Base-by-base conservation (phyloP, 2,797 vertebrate species). In the Amphiprion clarkii region DNA sequence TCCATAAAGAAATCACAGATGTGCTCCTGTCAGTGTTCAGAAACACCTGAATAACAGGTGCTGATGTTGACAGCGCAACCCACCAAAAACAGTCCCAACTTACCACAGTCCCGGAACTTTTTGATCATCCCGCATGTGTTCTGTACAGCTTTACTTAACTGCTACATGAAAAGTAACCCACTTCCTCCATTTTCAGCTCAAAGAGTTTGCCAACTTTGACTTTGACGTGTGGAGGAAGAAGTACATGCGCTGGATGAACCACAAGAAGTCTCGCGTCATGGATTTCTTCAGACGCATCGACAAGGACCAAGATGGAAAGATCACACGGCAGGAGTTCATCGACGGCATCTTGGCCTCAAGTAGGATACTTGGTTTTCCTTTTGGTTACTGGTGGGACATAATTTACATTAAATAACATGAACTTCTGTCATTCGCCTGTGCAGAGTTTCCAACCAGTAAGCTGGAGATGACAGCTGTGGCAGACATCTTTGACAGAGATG, bases 191-290 rank as follows among this genome's bases (percentile, higher is more conserved):
- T 71, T 58, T 49, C 85, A 99, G 98, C 93, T 99, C 82, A 97
- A 95, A 83, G 98, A 99, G 88, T 99, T 99, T 81, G 98, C 98
- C 91, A 99, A 99, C 95, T 99, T 99, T 58, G 98, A 99, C 94
- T 99, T 99, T 80, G 98, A 99, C 74, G 94, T 99, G 82, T 99
- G 98, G 98, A 94, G 98, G 88, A 99, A 99, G 90, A 98, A 97
- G 84, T 99, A 99, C 89, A 99, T 99, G 98, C 94, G 98, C 42
- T 99, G 98, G 98, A 99, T 99, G 98, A 99, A 99, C 93, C 98
- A 99, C 74, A 99, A 99, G 90, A 99, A 99, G 87, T 99, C 98
- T 2, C 95, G 98, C 0, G 98, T 99, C 81, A 99, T 99, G 98
- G 98, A 99, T 89, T 99, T 99, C 93, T 99, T 99, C 91, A 95